Percentiles rank a stretch among this genome's conserved stretches.
Conservation (phyloP, 1,140 invertebrate species). For the Pseudomyrmex dendroicus region DNA sequence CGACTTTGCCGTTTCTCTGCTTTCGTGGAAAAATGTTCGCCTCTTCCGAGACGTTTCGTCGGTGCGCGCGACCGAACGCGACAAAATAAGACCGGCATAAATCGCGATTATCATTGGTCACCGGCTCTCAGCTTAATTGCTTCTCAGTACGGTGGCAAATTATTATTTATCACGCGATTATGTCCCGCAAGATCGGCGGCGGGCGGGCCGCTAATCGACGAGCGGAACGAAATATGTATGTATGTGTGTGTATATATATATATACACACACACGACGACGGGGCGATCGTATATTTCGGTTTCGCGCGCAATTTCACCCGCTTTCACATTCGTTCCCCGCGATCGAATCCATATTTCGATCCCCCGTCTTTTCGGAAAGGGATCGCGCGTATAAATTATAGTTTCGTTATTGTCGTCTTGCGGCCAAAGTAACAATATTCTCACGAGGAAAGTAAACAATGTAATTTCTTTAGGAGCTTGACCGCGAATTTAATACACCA, state of each 20-base stretch:
- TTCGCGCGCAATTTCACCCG: constrained; percentile 54
- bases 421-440: too few relatives aligned
- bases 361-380: not conserved
- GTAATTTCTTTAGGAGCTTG: too few relatives aligned
- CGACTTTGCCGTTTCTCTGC: not conserved
- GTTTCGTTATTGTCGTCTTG: too few relatives aligned
- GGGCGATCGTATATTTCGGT: constrained; percentile 63
- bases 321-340: constrained; percentile 1
- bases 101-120: constrained; percentile 46
- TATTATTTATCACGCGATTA: constrained; percentile 69
- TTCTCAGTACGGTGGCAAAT: constrained; percentile 65
- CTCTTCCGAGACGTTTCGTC: too few relatives aligned
- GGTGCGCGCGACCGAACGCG: too few relatives aligned
- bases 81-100: constrained; percentile 7
- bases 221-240: constrained; percentile 64
- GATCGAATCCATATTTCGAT: not conserved
- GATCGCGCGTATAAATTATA: too few relatives aligned
- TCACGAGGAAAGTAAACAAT: too few relatives aligned
- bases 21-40: constrained; percentile 7
- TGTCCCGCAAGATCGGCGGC: constrained; percentile 9
- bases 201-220: constrained; percentile 58
- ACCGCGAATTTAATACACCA: too few relatives aligned
- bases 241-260: too few relatives aligned
- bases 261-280: not conserved
- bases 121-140: constrained; percentile 45